Evolutionary conservation across 2,113 vertebrate species (phyloP), one percentile per base, ranked within the genome.

Genomic region (Sigmodon hispidus): DNA sequence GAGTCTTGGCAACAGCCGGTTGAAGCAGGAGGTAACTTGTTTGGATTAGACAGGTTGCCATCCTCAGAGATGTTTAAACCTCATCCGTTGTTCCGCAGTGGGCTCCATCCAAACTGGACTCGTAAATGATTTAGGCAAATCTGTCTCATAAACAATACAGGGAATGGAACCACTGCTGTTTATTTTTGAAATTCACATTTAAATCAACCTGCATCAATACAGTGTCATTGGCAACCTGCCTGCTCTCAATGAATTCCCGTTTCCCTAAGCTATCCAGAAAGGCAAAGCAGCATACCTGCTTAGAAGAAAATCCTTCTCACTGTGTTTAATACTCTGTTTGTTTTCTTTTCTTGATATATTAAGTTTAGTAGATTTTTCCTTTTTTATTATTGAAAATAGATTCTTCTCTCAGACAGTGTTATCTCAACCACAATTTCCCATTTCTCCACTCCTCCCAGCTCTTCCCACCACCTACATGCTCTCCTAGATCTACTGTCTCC

Each of bases 1-100:
- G 84, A 87, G 57, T 73, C 91, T 96, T 95, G 92, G 96, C 97
- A 97, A 95, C 84, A 70, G 34, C 40, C 13, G 2, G 8, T 76
- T 65, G 80, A 95, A 87, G 45, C 84, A 89, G 92, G 76, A 89
- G 89, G 31, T 96, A 45, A 65, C 97, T 94, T 95, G 93, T 94
- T 95, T 95, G 94, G 84, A 94, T 94, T 95, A 92, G 65, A 80
- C 93, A 84, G 91, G 48, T 57, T 83, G 59, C 59, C 72, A 92
- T 80, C 48, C 48, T 89, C 81, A 52, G 65, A 93, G 94, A 88
- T 75, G 75, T 81, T 83, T 50, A 96, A 65, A 87, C 92, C 57
- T 90, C 93, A 36, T 90, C 77, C 57, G 70, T 87, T 77, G 61
- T 0, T 19, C 34, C 85, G 75, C 45, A 65, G 11, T 85, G 19